These are phyloP conservation scores for Plebejus argus DNA, from an alignment of 2,888 invertebrate genomes.

Conservation along the genomic window DNA sequence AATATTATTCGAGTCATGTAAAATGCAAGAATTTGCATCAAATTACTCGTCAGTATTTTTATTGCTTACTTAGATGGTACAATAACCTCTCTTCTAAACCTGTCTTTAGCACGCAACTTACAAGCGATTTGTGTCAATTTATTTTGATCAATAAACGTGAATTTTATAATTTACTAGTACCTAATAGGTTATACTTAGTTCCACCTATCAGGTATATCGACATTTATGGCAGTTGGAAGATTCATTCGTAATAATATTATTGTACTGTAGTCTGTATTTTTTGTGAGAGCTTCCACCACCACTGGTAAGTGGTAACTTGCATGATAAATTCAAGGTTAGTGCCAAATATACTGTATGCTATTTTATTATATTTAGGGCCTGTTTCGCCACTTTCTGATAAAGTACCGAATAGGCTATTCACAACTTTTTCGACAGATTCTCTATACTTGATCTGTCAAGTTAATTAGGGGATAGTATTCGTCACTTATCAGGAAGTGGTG, in stretches of 20 bases:
- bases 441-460: too few relatives aligned
- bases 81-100: background rate
- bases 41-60: slow-evolving; percentile 3
- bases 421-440: too few relatives aligned
- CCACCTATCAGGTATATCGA: too few relatives aligned
- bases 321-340: background rate
- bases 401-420: too few relatives aligned
- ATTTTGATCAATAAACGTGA: background rate
- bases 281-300: background rate
- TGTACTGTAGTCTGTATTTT: too few relatives aligned
- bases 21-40: background rate
- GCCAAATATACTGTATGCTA: background rate
- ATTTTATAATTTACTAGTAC: background rate
- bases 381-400: too few relatives aligned
- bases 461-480: too few relatives aligned
- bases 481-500: too few relatives aligned
- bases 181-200: background rate
- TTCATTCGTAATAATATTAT: too few relatives aligned
- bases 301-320: background rate
- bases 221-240: too few relatives aligned
- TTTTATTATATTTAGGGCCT: too few relatives aligned
- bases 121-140: background rate
- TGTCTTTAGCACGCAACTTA: background rate
- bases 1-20: background rate
- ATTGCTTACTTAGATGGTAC: background rate